Base-by-base conservation (phyloP, 2,797 vertebrate species). In the Trachurus trachurus region DNA sequence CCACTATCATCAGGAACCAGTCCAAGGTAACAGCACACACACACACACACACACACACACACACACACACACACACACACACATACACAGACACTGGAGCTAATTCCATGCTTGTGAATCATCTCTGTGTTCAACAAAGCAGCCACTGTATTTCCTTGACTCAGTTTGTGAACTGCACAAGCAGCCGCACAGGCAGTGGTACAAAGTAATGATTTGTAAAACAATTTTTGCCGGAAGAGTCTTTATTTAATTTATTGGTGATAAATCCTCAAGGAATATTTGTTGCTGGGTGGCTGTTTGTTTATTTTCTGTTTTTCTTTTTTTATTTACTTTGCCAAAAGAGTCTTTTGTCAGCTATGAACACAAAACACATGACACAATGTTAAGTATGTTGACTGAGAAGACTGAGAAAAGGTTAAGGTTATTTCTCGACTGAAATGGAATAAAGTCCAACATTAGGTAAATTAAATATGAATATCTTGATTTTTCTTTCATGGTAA, bases 21-120 rank as follows among this genome's bases (percentile, higher is more conserved):
- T 91, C 95, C 89, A 96, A 96, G 95, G 95, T 96, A 95, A 90
- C 52, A 0, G 29, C 69, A 50, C 63, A 83, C 67, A 78, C 31
- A 5, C 57, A 71, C 44, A 17, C 31, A 31, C 31, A 21, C 50
- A 58, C 53, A 71, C 58, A 62, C 9, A 66, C 37, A 26, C 31
- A 26, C 26, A 26, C 31, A 5, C 31, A 34, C 69, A 53, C 69
- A 53, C 63, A 83, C 67, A 63, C 57, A 71, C 44, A 17, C 31
- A 31, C 31, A 21, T 50, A 58, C 53, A 71, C 58, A 62, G 9
- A 66, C 37, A 26, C 31, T 69, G 74, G 62, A 87, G 66, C 59
- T 84, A 60, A 83, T 84, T 73, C 79, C 57, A 76, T 26, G 39
- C 12, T 74, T 71, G 71, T 89, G 84, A 91, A 71, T 88, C 83